Evolutionary conservation across 30 jellyfish, hydroid and myxozoan species (phyloP), one percentile per base, ranked within the genome.

Genomic region (Mastigias papua): DNA sequence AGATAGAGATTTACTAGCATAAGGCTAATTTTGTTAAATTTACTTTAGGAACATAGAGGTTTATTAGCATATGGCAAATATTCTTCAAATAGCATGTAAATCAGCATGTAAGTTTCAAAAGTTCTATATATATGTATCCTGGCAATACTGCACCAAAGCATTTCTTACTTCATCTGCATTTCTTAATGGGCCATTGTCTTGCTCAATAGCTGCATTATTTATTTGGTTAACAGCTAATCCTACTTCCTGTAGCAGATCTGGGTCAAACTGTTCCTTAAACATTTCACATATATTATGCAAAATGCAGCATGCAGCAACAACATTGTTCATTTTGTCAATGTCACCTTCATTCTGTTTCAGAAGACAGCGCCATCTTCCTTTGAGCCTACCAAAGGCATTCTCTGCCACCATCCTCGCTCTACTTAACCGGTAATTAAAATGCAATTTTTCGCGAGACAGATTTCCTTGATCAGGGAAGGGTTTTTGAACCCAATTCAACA

Each of bases 221-320:
- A 37, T 37, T 37, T 5, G 54, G 5, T 37, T 11, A 37, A 11
- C 54, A 37, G 11, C 54, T 33, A 2, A 73, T 50, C 90, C 90
- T 72, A 32, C 83, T 49, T 37, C 89, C 90, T 28, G 60, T 86
- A 57, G 17, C 30, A 57, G 69, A 57, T 57, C 30, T 28, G 48
- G 80, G 48, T 76, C 48, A 76, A 76, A 76, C 21, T 29, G 25
- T 25, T 76, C 87, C 34, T 76, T 11, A 27, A 42, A 42, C 19
- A 10, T 48, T 28, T 76, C 57, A 42, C 87, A 76, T 23, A 48
- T 76, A 13, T 76, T 76, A 48, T 76, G 87, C 49, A 76, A 31
- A 27, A 51, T 27, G 79, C 87, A 76, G 49, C 87, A 76, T 48
- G 87, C 50, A 48, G 87, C 73, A 48, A 76, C 57, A 22, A 76